Evolutionary conservation across 1,140 invertebrate genomes (phyloP), one percentile per base, ranked within the genome.

Genomic region (Palaemon carinicauda): DNA sequence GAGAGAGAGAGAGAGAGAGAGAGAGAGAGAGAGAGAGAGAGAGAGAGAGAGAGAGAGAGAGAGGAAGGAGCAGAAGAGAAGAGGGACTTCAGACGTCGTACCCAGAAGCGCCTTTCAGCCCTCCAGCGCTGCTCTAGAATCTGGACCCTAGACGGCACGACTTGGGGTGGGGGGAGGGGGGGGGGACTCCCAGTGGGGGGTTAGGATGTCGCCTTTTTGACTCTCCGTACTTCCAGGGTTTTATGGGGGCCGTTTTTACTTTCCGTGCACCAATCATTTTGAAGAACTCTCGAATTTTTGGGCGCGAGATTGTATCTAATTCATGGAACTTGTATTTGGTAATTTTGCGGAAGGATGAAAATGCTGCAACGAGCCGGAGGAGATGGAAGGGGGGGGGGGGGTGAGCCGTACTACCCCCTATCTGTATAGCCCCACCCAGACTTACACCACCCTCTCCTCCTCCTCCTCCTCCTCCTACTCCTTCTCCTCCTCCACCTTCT

Each of bases 121-220:
- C 80, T 81, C 80, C 56, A 81, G 80, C 80, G 80, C 33, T 71
- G n/a, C 31, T 60, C 51, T 50, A 81, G 80, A 81, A 81, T 81
- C 80, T 60, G 80, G 65, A 81, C 80, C 78, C 41, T 73, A 52
- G 50, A 27, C 29, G 21, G 41, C 21, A 51, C 50, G 41, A 52
- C 24, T 15, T n/a, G 80, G 5, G 0, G 0, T 3, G 7, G 1
- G 50, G 74, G 50, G 41, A n/a, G 29, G 21, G 74, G 31, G 1
- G 50, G 74, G 50, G 33, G n/a, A n/a, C n/a, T n/a, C n/a, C n/a
- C n/a, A 41, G 12, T 0, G 33, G 21, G 24, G 50, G 19, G 50
- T 21, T 14, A 14, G 60, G 69, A 53, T 52, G 82, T 84, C 74
- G 82, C 41, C 74, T 84, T 77, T 84, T 84, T 65, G 53, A 78